Evolutionary conservation across 2,888 invertebrate species (phyloP).

Genomic region (Alviniconcha strummeri): DNA sequence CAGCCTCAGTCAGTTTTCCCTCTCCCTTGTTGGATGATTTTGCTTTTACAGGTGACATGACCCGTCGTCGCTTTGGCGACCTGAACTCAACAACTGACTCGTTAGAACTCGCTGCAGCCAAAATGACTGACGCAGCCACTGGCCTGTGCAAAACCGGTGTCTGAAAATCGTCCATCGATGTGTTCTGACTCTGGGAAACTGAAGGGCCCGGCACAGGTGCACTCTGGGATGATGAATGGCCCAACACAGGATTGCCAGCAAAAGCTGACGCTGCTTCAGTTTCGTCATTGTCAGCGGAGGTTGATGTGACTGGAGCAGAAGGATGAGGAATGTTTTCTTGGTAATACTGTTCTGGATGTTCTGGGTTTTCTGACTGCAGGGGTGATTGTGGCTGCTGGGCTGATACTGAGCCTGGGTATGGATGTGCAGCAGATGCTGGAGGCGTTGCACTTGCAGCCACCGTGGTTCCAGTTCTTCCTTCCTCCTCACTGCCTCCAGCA

Average conservation of each 20-base stretch:
- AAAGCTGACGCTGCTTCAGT: background rate
- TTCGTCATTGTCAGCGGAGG: background rate
- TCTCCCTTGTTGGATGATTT: constrained; percentile 22
- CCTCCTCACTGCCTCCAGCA: background rate
- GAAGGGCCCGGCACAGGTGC: constrained; percentile 7
- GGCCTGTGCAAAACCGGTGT: background rate
- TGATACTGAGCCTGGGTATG: too few species aligned
- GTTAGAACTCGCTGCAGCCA: constrained; percentile 31
- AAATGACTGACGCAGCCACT: constrained; percentile 10
- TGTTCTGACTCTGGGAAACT: constrained; percentile 4
- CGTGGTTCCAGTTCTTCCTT: background rate
- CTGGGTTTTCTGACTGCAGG: background rate
- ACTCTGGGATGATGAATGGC: background rate
- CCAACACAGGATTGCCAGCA: background rate
- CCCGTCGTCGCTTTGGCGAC: constrained; percentile 55
- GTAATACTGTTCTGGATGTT: background rate
- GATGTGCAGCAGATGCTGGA: background rate
- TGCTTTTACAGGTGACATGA: constrained; percentile 51
- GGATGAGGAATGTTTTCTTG: too few species aligned
- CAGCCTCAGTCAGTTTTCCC: background rate
- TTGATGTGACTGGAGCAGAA: background rate
- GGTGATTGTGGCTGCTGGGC: too few species aligned
- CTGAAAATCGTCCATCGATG: constrained; percentile 28
- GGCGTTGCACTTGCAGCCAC: background rate
- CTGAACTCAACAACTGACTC: constrained; percentile 53